phyloP scores from a whole-genome alignment of 2,797 vertebrate species.

The Selene dorsalis region DNA sequence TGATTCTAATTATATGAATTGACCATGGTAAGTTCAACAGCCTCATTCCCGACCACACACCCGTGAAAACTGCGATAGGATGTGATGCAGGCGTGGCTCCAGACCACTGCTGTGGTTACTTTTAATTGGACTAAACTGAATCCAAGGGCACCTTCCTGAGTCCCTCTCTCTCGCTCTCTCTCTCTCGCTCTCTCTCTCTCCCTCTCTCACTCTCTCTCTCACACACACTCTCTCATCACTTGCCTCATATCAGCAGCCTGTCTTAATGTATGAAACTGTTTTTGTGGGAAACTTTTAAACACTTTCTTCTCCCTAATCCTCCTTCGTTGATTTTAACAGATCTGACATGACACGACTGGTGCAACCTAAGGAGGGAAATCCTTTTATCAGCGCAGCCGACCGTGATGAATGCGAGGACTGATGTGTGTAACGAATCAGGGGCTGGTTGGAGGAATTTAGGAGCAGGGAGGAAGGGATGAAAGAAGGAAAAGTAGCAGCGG shows the following conservation, averaged over 20 bases:
- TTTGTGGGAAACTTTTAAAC: constrained; percentile 72
- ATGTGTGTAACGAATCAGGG: constrained; percentile 56
- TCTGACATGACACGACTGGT: constrained; percentile 68
- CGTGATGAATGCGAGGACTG: constrained; percentile 54
- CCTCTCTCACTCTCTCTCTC: background rate
- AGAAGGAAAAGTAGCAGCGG: constrained; percentile 4
- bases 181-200: background rate
- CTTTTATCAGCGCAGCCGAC: constrained; percentile 73
- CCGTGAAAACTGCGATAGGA: constrained; percentile 33
- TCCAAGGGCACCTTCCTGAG: constrained; percentile 64
- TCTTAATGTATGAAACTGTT: constrained; percentile 49
- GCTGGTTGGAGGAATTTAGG: constrained; percentile 54
- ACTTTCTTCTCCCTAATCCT: constrained; percentile 74
- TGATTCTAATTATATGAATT: constrained; percentile 60
- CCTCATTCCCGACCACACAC: constrained; percentile 45
- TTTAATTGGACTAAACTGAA: constrained; percentile 38
- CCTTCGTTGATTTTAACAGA: constrained; percentile 66
- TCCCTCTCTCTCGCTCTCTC: background rate
- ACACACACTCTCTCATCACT: background rate
- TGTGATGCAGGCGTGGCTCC: constrained; percentile 2
- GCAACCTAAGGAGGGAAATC: constrained; percentile 72
- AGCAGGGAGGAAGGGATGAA: constrained; percentile 40
- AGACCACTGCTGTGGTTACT: background rate
- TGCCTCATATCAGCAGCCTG: constrained; percentile 41
- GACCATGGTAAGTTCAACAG: constrained; percentile 42